Conservation (phyloP, 2,113 vertebrate genomes). For the Tylochromis polylepis region DNA sequence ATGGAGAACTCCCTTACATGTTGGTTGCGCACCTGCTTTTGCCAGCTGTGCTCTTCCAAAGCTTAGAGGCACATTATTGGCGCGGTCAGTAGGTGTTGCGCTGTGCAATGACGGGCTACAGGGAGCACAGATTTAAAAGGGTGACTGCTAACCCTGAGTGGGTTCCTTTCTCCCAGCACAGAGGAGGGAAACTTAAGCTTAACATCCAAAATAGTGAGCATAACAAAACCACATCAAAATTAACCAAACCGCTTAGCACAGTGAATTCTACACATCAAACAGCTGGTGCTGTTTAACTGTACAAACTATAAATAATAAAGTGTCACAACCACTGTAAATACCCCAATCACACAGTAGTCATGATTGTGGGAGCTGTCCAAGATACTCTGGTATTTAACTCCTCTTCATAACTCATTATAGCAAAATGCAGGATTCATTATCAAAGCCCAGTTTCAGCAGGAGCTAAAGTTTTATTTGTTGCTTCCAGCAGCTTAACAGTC, state of each 20-base stretch:
- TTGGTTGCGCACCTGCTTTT: slow-evolving; percentile 22
- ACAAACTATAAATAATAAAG: neutral
- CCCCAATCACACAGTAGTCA: neutral
- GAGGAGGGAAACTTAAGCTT: neutral
- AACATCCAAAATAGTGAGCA: neutral
- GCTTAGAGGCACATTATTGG: neutral
- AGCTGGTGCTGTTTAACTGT: neutral
- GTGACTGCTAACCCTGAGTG: neutral
- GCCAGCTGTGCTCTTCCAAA: slow-evolving; percentile 13
- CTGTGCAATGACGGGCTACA: neutral
- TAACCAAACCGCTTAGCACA: neutral
- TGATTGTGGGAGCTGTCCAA: neutral
- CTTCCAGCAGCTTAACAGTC: neutral
- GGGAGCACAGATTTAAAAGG: neutral
- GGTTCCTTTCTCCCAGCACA: neutral
- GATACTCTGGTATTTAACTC: neutral
- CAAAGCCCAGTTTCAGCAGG: neutral
- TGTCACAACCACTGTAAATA: neutral
- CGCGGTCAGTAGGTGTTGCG: neutral
- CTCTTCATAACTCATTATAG: neutral
- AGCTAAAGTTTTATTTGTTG: neutral
- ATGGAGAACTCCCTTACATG: neutral
- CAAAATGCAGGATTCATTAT: neutral
- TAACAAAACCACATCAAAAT: neutral
- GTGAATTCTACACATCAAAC: neutral